phyloP scores from a whole-genome alignment of 2,797 vertebrate genomes.

The Parambassis ranga region DNA sequence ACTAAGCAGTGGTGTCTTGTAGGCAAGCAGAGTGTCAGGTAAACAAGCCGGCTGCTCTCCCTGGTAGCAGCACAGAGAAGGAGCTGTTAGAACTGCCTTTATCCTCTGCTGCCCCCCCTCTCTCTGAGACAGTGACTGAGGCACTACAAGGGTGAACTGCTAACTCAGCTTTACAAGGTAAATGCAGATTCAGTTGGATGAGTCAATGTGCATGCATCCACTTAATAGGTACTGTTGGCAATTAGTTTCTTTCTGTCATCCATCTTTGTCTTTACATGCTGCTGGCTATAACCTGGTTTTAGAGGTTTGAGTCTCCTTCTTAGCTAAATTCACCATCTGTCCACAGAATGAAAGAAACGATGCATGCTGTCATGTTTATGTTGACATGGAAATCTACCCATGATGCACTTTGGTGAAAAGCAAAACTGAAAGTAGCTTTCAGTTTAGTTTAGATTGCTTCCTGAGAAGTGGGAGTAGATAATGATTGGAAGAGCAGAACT shows the following conservation, averaged over 20 bases:
- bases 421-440: too few species aligned
- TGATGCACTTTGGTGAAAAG: not conserved
- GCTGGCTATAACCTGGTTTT: not conserved
- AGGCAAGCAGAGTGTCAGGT: conserved; percentile 31
- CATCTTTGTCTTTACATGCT: conserved; percentile 9
- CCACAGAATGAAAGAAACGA: too few species aligned
- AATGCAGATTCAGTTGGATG: conserved; percentile 40
- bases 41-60: conserved; percentile 25
- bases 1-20: conserved; percentile 27
- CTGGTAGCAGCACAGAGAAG: conserved; percentile 10
- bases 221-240: not conserved
- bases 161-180: conserved; percentile 82
- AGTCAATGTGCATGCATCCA: not conserved
- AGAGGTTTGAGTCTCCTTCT: too few species aligned
- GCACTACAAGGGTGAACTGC: conserved; percentile 58
- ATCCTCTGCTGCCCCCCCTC: conserved; percentile 35
- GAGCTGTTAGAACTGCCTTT: conserved; percentile 26
- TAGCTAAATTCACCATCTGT: too few species aligned
- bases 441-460: not conserved
- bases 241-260: conserved; percentile 1
- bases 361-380: not conserved
- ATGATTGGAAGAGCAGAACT: not conserved
- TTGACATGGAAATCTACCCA: not conserved
- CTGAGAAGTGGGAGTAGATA: not conserved
- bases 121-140: conserved; percentile 16